These are phyloP conservation scores for Mactra quadrangularis DNA, from an alignment of 1,140 invertebrate genomes.

Conservation along the genomic window DNA sequence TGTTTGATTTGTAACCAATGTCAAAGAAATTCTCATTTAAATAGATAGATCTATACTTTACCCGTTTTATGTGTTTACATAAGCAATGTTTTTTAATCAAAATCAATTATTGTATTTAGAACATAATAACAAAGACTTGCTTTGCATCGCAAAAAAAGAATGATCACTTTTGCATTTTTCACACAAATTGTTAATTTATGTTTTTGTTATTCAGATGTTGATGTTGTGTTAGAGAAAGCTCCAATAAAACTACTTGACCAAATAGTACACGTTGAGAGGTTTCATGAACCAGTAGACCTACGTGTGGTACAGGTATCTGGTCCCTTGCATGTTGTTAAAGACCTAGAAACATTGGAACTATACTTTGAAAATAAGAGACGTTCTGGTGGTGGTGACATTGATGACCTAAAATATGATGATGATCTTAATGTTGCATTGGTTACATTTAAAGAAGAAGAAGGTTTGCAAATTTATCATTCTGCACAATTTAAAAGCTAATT, in stretches of 20 bases:
- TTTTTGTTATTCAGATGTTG: slow-evolving; percentile 8
- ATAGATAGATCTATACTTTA: too few species aligned
- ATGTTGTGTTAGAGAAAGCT: background rate
- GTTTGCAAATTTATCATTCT: background rate
- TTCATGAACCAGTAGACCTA: too few species aligned
- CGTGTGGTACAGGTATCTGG: background rate
- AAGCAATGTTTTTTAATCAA: too few species aligned
- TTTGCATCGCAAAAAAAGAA: too few species aligned
- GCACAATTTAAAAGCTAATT: background rate
- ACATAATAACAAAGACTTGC: too few species aligned
- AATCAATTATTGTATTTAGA: too few species aligned
- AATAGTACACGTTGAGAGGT: background rate
- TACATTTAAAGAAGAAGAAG: slow-evolving; percentile 2
- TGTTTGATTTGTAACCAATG: too few species aligned
- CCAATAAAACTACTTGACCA: background rate
- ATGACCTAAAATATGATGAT: background rate
- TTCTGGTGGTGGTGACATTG: background rate
- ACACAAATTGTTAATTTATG: too few species aligned
- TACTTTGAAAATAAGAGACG: slow-evolving; percentile 16
- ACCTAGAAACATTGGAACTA: slow-evolving; percentile 14
- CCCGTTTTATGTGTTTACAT: too few species aligned
- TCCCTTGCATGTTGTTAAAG: background rate
- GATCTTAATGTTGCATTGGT: background rate
- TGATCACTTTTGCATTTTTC: too few species aligned
- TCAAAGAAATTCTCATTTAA: too few species aligned